Percentiles rank a stretch among this genome's conserved stretches.
These are phyloP conservation scores for Carcharodon carcharias DNA, from an alignment of 2,797 vertebrate species.

Conservation along the genomic window DNA sequence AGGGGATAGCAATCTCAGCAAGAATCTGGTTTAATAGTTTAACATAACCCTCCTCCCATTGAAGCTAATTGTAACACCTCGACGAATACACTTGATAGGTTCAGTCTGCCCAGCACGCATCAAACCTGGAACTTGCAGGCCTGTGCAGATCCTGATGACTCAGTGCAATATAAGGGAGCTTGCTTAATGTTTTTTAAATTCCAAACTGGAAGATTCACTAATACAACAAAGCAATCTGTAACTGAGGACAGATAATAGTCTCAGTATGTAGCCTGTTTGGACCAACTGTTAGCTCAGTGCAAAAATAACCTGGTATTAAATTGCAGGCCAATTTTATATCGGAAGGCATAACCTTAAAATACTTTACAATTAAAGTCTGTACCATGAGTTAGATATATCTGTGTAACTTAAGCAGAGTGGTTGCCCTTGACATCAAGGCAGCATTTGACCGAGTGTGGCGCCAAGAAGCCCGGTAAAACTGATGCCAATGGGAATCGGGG, in stretches of 20 bases:
- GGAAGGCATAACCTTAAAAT: conserved; percentile 21
- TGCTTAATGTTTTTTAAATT: background rate
- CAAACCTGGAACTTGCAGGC: background rate
- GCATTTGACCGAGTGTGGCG: background rate
- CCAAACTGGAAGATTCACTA: background rate
- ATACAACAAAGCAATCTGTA: background rate
- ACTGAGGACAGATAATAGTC: background rate
- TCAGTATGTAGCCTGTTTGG: background rate
- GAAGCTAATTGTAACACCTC: background rate
- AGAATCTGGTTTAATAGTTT: background rate
- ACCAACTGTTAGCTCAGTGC: background rate
- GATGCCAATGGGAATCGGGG: background rate
- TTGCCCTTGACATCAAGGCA: background rate
- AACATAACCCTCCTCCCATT: background rate
- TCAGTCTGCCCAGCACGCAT: background rate
- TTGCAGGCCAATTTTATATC: conserved; percentile 16
- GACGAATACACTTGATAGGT: background rate
- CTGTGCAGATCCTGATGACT: background rate
- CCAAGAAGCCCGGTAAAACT: background rate
- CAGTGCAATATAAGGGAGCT: background rate
- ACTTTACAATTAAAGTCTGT: background rate
- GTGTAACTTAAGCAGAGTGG: background rate
- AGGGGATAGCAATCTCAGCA: background rate
- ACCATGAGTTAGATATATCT: background rate
- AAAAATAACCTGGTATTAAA: conserved; percentile 32